These are phyloP conservation scores for Pediacus dermestoides DNA, from an alignment of 2,888 invertebrate species.

Conservation along the genomic window DNA sequence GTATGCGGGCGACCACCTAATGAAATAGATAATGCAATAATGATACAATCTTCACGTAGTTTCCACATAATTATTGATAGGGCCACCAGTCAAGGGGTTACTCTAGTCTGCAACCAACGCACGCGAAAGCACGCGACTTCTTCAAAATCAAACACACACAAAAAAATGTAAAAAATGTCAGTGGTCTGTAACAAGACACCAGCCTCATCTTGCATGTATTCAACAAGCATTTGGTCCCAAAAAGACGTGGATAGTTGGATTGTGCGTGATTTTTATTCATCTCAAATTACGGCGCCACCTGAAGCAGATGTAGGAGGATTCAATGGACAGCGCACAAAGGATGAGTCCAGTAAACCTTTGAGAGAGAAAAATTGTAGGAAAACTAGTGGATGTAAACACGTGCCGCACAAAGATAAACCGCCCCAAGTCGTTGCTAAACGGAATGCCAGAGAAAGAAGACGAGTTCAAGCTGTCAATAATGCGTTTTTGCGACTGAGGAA, in stretches of 20 bases:
- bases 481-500: constrained; percentile 59
- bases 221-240: constrained; percentile 19
- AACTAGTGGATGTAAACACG: constrained; percentile 34
- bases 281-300: constrained; percentile 32
- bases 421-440: constrained; percentile 57
- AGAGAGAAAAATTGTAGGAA: constrained; percentile 32
- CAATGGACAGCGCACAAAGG: constrained; percentile 7
- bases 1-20: constrained; percentile 45
- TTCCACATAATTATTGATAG: constrained; percentile 27
- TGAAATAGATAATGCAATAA: constrained; percentile 36
- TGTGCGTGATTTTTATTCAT: constrained; percentile 4
- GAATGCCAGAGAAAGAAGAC: constrained; percentile 60
- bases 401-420: constrained; percentile 54
- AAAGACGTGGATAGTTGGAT: constrained; percentile 6
- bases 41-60: constrained; percentile 35
- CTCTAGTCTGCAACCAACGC: constrained; percentile 12
- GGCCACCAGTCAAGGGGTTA: constrained; percentile 32
- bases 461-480: constrained; percentile 63
- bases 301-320: constrained; percentile 21
- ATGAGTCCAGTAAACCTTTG: constrained; percentile 9
- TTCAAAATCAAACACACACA: not conserved
- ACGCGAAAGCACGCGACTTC: constrained; percentile 13
- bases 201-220: constrained; percentile 32
- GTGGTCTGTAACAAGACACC: constrained; percentile 24
- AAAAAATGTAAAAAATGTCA: constrained; percentile 23